Evolutionary conservation across 2,888 invertebrate genomes (phyloP).

Genomic region (Nephrotoma appendiculata): DNA sequence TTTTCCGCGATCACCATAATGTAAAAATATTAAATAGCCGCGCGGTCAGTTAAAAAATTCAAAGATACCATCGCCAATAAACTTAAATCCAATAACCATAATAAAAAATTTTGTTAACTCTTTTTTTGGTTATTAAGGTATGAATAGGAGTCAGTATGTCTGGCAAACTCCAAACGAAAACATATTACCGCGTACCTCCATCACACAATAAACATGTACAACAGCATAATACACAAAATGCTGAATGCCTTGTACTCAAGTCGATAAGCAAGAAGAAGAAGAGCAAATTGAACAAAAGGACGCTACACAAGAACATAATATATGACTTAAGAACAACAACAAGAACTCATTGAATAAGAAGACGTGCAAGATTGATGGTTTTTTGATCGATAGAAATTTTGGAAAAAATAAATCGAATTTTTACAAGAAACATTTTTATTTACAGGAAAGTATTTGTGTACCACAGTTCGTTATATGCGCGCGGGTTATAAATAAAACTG

Average conservation of each 20-base stretch:
- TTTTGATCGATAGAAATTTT: neutral
- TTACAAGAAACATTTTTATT: neutral
- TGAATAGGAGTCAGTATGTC: neutral
- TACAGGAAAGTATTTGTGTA: neutral
- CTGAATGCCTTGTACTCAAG: neutral
- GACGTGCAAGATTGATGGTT: neutral
- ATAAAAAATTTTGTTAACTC: neutral
- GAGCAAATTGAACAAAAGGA: neutral
- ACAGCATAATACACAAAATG: neutral
- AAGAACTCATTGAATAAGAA: neutral
- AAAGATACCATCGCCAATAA: neutral
- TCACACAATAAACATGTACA: neutral
- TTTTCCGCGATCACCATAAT: too few species aligned
- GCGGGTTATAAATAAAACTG: neutral
- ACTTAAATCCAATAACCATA: neutral
- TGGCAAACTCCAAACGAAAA: neutral
- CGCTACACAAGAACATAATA: neutral
- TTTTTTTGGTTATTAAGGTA: neutral
- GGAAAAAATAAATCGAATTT: neutral
- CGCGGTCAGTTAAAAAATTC: neutral
- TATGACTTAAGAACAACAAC: neutral
- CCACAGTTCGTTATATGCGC: neutral
- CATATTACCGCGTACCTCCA: neutral
- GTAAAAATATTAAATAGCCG: too few species aligned
- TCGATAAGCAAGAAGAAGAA: neutral